phyloP scores from a whole-genome alignment of 2,888 invertebrate species.

The Lasius platythorax region DNA sequence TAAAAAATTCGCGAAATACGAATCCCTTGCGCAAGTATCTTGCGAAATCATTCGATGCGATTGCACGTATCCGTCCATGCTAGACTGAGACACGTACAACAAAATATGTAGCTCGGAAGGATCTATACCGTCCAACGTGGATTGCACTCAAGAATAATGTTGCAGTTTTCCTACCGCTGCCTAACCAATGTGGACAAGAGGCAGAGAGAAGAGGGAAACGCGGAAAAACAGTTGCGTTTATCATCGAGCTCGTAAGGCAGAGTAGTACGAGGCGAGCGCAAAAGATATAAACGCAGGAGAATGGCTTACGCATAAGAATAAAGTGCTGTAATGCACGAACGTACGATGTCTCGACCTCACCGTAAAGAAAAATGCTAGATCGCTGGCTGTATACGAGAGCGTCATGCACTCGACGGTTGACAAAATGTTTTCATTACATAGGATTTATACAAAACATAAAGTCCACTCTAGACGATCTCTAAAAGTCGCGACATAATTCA shows the following conservation, averaged over 20 bases:
- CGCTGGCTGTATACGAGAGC: not conserved
- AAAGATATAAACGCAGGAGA: conserved; percentile 52
- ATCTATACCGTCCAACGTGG: conserved; percentile 36
- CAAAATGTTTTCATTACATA: conserved; percentile 24
- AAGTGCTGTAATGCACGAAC: conserved; percentile 61
- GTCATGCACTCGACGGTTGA: not conserved
- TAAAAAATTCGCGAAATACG: not conserved
- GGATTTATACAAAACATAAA: not conserved
- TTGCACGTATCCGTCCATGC: conserved; percentile 11
- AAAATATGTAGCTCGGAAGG: conserved; percentile 3
- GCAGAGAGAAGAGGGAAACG: conserved; percentile 33
- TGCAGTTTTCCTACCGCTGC: conserved; percentile 39
- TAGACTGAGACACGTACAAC: not conserved
- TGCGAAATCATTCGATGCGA: conserved; percentile 46
- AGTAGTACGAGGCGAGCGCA: conserved; percentile 37
- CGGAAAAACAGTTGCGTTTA: conserved; percentile 73
- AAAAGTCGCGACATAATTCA: not conserved
- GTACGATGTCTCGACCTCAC: conserved; percentile 45
- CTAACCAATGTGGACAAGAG: conserved; percentile 14
- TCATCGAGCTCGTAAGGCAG: conserved; percentile 61
- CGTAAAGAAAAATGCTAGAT: conserved; percentile 36
- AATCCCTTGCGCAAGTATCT: not conserved
- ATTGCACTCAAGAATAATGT: conserved; percentile 52
- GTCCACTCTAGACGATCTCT: not conserved
- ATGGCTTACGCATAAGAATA: conserved; percentile 60